phyloP scores from a whole-genome alignment of 2,113 vertebrate species.

The Elephantulus edwardii region DNA sequence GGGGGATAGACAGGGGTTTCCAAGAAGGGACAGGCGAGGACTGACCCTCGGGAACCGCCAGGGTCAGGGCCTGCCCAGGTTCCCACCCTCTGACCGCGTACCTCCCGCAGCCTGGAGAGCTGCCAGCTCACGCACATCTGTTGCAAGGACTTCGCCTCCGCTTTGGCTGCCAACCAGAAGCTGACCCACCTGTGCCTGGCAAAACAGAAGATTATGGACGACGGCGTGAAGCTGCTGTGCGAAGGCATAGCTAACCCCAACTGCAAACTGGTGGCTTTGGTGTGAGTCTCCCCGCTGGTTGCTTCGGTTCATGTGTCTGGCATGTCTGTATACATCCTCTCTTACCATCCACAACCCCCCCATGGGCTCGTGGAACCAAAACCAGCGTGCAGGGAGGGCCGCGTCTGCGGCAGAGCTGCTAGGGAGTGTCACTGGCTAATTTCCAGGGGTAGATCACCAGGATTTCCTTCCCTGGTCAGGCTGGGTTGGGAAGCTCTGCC shows the following conservation, averaged over 20 bases:
- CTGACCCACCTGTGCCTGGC: constrained; percentile 47
- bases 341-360: too few relatives aligned
- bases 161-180: constrained; percentile 6
- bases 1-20: too few relatives aligned
- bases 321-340: not conserved
- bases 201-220: not conserved
- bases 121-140: constrained; percentile 29
- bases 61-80: too few relatives aligned
- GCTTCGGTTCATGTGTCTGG: too few relatives aligned
- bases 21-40: not conserved
- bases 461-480: too few relatives aligned
- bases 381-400: too few relatives aligned
- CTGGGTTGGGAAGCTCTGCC: too few relatives aligned
- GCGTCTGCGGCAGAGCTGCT: too few relatives aligned
- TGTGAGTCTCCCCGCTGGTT: constrained; percentile 9
- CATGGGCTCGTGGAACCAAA: too few relatives aligned
- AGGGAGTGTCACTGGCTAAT: too few relatives aligned
- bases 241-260: not conserved
- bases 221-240: not conserved
- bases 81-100: accelerated
- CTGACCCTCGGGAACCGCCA: not conserved
- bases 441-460: too few relatives aligned
- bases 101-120: constrained; percentile 24
- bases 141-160: constrained; percentile 32
- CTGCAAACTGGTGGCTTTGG: constrained; percentile 8